Evolutionary conservation across 2,797 vertebrate species (phyloP), one percentile per base, ranked within the genome.

Genomic region (Xerus rutilus): DNA sequence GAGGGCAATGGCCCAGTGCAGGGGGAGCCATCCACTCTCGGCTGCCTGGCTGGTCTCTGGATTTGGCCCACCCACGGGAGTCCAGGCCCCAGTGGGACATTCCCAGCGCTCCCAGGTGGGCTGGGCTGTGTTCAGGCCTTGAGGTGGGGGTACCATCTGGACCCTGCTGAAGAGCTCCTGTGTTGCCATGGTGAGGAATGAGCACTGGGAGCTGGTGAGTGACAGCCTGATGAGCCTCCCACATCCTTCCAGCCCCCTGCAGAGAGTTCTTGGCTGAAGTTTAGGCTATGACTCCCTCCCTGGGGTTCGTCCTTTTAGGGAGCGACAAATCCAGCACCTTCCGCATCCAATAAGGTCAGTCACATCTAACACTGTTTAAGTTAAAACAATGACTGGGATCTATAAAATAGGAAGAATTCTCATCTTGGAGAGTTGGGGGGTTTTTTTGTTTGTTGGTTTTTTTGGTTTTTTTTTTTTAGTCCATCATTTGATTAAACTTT

Each of bases 401-500:
- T 87, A 45, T 49, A 62, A 93, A 93, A 62, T 6, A 70, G 59
- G 54, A 89, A 89, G 83, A 65, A 90, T 69, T 95, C 57, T 89
- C 91, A 65, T 96, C 79, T 67, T 82, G 67, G 77, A 93, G 90
- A 86, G 74, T 73, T 57, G 49, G 39, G 39, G 39, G 39, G 39
- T 52, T 52, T 52, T 52, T 52, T 52, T 57, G 20, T 52, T 52
- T 52, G 14, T 52, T 57, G 20, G 23, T 10, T 59, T 23, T 25
- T 62, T n/a, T n/a, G n/a, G n/a, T n/a, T 59, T 25, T 64, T 94
- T 95, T 23, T 72, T 89, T 90, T 93, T 94, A 82, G 81, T 74
- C 81, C 32, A n/a, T 93, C 86, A 87, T 57, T 82, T 5, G 25
- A 95, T 87, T 93, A 96, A 96, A 95, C 88, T 91, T 89, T 93